These are phyloP conservation scores for Amphibalanus amphitrite DNA, from an alignment of 1,140 invertebrate species.

Conservation along the genomic window DNA sequence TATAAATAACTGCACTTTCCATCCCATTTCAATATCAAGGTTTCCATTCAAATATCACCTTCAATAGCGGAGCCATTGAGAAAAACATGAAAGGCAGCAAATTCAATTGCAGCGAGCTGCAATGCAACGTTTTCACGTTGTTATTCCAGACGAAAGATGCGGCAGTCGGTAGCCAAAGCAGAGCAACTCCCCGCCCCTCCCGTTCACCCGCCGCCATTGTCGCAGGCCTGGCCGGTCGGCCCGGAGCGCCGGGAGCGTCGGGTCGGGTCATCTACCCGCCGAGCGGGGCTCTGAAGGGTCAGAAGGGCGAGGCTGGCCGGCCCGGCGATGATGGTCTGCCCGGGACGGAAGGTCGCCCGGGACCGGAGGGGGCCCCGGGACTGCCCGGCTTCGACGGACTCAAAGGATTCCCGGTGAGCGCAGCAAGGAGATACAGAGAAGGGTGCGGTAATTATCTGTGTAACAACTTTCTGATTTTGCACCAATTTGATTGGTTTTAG, in stretches of 20 bases:
- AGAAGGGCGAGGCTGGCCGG: conserved; percentile 6
- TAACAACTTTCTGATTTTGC: too few relatives aligned
- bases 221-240: conserved; percentile 34
- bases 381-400: conserved; percentile 10
- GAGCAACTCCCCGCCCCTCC: conserved; percentile 16
- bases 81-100: too few relatives aligned
- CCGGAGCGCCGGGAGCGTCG: conserved; percentile 16
- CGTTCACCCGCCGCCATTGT: conserved; percentile 40
- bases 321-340: conserved; percentile 13
- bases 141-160: conserved; percentile 33
- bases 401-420: conserved; percentile 15
- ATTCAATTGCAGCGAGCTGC: conserved; percentile 28
- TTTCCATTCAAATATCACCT: too few relatives aligned
- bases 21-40: too few relatives aligned
- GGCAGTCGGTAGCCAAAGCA: conserved; percentile 25
- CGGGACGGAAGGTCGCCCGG: conserved; percentile 14
- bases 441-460: too few relatives aligned
- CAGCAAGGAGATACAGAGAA: too few relatives aligned
- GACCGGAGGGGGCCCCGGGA: conserved; percentile 23
- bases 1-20: not conserved
- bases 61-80: too few relatives aligned
- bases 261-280: conserved; percentile 25
- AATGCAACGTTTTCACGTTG: conserved; percentile 40
- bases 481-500: too few relatives aligned
- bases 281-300: conserved; percentile 22